These are phyloP conservation scores for Ranitomeya imitator DNA, from an alignment of 2,113 vertebrate species.

Conservation along the genomic window DNA sequence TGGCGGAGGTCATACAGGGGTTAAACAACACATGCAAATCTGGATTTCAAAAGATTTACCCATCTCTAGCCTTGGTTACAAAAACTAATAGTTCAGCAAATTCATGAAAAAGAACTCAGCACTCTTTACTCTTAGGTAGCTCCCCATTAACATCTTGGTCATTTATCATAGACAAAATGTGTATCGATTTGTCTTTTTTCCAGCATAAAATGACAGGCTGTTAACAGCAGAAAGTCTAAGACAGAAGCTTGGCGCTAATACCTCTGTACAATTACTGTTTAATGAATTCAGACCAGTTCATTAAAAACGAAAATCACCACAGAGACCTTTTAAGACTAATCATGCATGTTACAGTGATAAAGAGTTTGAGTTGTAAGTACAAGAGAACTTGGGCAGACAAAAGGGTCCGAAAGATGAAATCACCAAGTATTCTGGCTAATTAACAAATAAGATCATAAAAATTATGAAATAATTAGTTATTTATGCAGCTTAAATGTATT, in stretches of 20 bases:
- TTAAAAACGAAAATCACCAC: slow-evolving; percentile 67
- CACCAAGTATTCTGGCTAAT: slow-evolving; percentile 53
- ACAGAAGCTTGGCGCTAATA: slow-evolving; percentile 63
- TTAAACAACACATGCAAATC: no score
- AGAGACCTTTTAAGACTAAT: slow-evolving; percentile 67
- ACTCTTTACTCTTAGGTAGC: not conserved
- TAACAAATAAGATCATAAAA: slow-evolving; percentile 58
- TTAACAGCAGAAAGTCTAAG: slow-evolving; percentile 54
- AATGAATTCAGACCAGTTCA: slow-evolving; percentile 67
- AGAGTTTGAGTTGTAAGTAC: slow-evolving; percentile 24
- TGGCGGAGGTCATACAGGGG: no score
- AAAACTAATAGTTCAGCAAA: not conserved
- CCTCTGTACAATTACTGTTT: slow-evolving; percentile 61
- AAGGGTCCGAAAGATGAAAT: slow-evolving; percentile 59
- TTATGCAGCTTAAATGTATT: not conserved
- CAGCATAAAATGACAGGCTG: slow-evolving; percentile 45
- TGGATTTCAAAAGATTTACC: no score
- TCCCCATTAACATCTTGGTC: slow-evolving; percentile 25
- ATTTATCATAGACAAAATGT: slow-evolving; percentile 38
- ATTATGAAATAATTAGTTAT: slow-evolving; percentile 53
- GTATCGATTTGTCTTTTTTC: slow-evolving; percentile 48
- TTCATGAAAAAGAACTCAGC: not conserved
- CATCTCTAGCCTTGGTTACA: no score
- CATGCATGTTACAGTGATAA: slow-evolving; percentile 55
- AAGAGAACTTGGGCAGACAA: slow-evolving; percentile 60